Conservation (phyloP, 2,888 invertebrate genomes). For the Tenthredo scrophulariae region DNA sequence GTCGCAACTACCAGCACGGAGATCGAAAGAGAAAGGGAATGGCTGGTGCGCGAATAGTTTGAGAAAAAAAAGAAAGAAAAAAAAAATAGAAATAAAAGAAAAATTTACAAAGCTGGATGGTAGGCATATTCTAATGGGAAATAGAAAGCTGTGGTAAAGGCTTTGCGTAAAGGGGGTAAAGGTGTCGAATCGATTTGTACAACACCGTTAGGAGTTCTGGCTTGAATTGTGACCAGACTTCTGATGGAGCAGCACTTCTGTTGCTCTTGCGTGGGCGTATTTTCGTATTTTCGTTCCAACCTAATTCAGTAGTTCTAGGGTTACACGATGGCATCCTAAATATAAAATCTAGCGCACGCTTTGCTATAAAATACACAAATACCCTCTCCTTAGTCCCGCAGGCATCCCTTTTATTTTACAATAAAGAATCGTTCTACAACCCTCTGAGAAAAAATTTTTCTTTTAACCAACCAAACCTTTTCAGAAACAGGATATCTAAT, state of each 20-base stretch:
- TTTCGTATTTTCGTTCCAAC: slow-evolving; percentile 75
- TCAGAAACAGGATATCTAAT: slow-evolving; percentile 51
- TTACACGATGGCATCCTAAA: slow-evolving; percentile 75
- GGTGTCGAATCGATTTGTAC: slow-evolving; percentile 25
- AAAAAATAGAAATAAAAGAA: not conserved
- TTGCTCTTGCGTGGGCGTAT: slow-evolving; percentile 65
- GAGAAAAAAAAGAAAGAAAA: not conserved
- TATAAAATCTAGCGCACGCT: slow-evolving; percentile 76
- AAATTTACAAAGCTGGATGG: slow-evolving; percentile 15
- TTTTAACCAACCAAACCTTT: slow-evolving; percentile 54
- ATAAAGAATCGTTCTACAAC: not conserved
- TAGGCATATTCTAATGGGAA: slow-evolving; percentile 23
- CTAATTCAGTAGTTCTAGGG: slow-evolving; percentile 77
- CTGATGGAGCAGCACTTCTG: slow-evolving; percentile 37
- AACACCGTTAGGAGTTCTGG: not conserved
- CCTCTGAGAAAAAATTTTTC: not conserved
- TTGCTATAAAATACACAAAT: slow-evolving; percentile 66
- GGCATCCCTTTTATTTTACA: slow-evolving; percentile 50
- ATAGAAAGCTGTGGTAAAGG: slow-evolving; percentile 27
- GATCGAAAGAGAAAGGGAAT: slow-evolving; percentile 16
- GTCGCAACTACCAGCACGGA: slow-evolving; percentile 9
- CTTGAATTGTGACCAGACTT: slow-evolving; percentile 22
- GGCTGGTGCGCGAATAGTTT: not conserved
- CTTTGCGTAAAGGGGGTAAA: slow-evolving; percentile 3
- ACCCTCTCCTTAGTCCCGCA: slow-evolving; percentile 50